Conservation (phyloP, 2,797 vertebrate genomes). For the Malacoctenus gilli region DNA sequence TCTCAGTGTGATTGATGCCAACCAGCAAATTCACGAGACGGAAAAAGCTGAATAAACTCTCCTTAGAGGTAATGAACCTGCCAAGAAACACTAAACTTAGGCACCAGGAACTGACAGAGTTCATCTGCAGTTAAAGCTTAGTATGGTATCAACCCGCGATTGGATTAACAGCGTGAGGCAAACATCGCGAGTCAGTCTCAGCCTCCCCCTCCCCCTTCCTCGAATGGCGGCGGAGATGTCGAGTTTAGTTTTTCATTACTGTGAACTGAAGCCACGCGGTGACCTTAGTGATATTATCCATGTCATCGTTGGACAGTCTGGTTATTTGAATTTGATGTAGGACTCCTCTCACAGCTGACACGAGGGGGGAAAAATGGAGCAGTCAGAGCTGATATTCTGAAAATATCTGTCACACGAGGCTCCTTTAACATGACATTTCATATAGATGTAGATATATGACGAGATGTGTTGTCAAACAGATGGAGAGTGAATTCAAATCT, state of each 20-base stretch:
- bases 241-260: constrained; percentile 35
- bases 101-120: constrained; percentile 11
- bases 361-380: neutral
- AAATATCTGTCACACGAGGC: neutral
- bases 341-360: constrained; percentile 14
- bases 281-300: constrained; percentile 14
- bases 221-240: constrained; percentile 10
- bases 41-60: constrained; percentile 11
- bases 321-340: constrained; percentile 41
- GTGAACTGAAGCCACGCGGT: constrained; percentile 31
- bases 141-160: constrained; percentile 33
- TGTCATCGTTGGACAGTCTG: constrained; percentile 5
- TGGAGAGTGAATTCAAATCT: no score
- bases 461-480: neutral
- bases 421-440: no score
- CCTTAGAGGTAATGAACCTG: neutral
- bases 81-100: constrained; percentile 1
- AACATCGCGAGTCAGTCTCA: constrained; percentile 36
- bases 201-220: constrained; percentile 1
- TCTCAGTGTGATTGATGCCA: neutral
- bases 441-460: no score
- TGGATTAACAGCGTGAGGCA: constrained; percentile 53
- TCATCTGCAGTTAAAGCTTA: constrained; percentile 18
- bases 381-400: neutral
- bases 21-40: constrained; percentile 4